Conservation (phyloP, 2,797 vertebrate species). For the Glyptemys insculpta region DNA sequence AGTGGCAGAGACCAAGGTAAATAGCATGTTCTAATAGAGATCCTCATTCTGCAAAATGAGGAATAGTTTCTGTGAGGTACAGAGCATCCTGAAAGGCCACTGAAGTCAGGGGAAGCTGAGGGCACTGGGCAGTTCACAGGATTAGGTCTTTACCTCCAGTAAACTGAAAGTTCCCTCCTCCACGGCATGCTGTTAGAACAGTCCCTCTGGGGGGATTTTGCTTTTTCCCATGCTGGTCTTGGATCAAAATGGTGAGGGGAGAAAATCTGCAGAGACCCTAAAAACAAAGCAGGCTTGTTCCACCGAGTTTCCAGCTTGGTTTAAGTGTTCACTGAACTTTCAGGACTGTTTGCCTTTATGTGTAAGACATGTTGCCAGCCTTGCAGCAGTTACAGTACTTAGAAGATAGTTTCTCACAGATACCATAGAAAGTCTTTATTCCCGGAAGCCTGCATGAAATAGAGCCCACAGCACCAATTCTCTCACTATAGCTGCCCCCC, state of each 20-base stretch:
- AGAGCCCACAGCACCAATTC: background rate
- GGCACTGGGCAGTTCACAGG: background rate
- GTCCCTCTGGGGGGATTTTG: background rate
- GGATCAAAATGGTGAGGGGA: background rate
- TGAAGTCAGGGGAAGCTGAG: background rate
- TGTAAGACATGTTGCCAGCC: background rate
- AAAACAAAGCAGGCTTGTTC: too few relatives aligned
- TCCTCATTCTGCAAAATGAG: background rate
- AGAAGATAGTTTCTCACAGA: background rate
- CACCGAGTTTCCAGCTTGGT: background rate
- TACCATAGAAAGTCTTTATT: background rate
- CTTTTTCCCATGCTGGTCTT: background rate
- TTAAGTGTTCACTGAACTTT: background rate
- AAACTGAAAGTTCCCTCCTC: background rate
- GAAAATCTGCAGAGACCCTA: too few relatives aligned
- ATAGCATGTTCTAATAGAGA: background rate
- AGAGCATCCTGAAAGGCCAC: background rate
- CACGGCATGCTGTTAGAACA: background rate
- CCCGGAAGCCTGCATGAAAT: background rate
- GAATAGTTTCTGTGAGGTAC: background rate
- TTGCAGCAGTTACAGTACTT: background rate
- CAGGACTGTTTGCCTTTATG: background rate
- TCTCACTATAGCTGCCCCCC: background rate
- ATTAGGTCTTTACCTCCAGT: background rate
- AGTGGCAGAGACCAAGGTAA: background rate